phyloP scores from a whole-genome alignment of 2,888 invertebrate species.

The Exephanes ischioxanthus region DNA sequence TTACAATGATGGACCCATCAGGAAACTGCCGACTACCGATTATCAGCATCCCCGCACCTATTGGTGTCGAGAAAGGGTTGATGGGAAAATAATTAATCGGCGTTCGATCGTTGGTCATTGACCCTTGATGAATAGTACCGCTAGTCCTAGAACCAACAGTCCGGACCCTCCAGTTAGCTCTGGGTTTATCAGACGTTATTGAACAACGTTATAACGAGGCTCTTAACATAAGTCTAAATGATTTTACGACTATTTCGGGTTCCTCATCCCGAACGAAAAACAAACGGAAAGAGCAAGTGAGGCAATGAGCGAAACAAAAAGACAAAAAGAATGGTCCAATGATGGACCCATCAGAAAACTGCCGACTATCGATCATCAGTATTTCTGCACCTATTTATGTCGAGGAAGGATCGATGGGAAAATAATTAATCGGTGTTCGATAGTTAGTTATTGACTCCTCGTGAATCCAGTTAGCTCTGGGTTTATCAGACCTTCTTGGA shows the following conservation, averaged over 20 bases:
- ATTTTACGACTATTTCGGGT: slow-evolving; percentile 18
- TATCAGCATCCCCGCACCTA: not conserved
- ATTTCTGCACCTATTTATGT: not conserved
- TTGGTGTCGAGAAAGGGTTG: not conserved
- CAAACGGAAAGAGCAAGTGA: not conserved
- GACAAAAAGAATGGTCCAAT: not conserved
- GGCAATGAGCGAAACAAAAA: not conserved
- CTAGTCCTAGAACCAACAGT: not conserved
- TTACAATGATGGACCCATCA: not conserved
- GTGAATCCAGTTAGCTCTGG: not conserved
- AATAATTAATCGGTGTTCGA: not conserved
- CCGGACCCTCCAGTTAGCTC: slow-evolving; percentile 5
- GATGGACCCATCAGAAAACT: not conserved
- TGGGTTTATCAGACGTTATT: not conserved
- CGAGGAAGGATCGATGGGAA: not conserved
- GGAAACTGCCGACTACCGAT: not conserved
- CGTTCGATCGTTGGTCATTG: not conserved
- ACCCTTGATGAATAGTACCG: not conserved
- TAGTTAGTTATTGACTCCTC: not conserved
- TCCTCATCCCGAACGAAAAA: not conserved
- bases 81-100: not conserved
- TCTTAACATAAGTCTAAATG: not conserved
- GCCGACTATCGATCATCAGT: not conserved
- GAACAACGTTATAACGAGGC: not conserved
- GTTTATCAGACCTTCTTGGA: not conserved